Base-by-base conservation (phyloP, 1,140 invertebrate genomes). In the Sitophilus oryzae region DNA sequence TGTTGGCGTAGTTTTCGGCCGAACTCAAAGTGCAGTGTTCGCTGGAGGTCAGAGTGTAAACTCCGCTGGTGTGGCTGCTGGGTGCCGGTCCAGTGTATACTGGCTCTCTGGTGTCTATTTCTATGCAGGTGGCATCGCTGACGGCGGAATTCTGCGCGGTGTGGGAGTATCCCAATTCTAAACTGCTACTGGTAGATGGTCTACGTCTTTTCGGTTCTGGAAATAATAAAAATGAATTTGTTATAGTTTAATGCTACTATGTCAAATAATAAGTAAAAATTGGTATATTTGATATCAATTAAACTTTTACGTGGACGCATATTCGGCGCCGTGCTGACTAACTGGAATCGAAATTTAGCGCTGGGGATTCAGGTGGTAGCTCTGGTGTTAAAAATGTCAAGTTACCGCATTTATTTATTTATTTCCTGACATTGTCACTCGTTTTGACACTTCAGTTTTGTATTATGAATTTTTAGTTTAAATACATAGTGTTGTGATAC, bases 101-200 rank as follows among this genome's bases (percentile, higher is more conserved):
- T 16, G 67, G 57, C 34, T 70, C 70, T 8, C 59, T 56, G n/a
- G 63, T 72, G 48, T 75, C 73, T 19, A 70, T 50, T 56, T 72
- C 70, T 36, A 70, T 67, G 48, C 70, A 72, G 18, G 79, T 80
- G 0, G 78, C 75, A 53, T 84, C 82, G 65, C 82, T 84, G 21
- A 88, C 65, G 15, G 83, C 77, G 1, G 86, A 89, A 68, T 89
- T 89, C 72, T 91, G 86, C 8, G 87, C 84, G 1, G 87, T 89
- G 65, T 89, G 87, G 53, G 85, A 88, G 61, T 85, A 89, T 22
- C 86, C 85, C 37, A 89, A 69, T 71, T 90, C 86, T 59, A 89
- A 73, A 63, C 86, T 89, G 46, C 85, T 88, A 10, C 79, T 83
- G 16, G 85, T 85, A 15, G 82, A 87, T 49, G 77, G 74, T 66